Evolutionary conservation across 2,113 vertebrate genomes (phyloP).

Genomic region (Tricholaema leucomelas): DNA sequence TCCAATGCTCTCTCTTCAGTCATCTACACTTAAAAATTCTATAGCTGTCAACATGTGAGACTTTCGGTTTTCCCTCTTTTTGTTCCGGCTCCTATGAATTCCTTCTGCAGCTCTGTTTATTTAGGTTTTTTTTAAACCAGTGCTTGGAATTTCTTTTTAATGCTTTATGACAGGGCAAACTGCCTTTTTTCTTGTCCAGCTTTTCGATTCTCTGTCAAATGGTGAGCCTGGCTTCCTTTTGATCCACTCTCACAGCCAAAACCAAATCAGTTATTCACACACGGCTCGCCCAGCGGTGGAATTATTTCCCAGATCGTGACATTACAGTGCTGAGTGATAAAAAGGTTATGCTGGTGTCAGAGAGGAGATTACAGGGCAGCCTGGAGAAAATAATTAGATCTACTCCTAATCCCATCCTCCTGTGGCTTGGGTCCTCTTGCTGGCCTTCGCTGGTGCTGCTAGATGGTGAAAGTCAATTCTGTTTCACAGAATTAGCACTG

Average conservation of each 20-base stretch:
- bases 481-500: neutral
- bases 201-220: neutral
- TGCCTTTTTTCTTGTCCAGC: neutral
- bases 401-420: neutral
- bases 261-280: conserved; percentile 15
- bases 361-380: conserved; percentile 20
- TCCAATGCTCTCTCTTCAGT: neutral
- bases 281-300: neutral
- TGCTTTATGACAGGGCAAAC: neutral
- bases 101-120: neutral
- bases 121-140: neutral
- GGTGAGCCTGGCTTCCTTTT: conserved; percentile 1
- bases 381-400: conserved; percentile 9
- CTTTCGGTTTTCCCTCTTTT: neutral
- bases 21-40: neutral
- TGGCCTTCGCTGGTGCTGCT: neutral
- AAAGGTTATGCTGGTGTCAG: conserved; percentile 32
- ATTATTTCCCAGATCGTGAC: conserved; percentile 51
- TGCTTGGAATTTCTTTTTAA: neutral
- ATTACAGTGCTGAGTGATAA: conserved; percentile 34
- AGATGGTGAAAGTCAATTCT: neutral
- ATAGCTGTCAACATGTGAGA: neutral
- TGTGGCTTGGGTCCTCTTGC: neutral
- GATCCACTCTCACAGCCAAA: neutral
- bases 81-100: neutral